Conservation (phyloP, 2,113 vertebrate genomes). For the Erythrocebus patas region DNA sequence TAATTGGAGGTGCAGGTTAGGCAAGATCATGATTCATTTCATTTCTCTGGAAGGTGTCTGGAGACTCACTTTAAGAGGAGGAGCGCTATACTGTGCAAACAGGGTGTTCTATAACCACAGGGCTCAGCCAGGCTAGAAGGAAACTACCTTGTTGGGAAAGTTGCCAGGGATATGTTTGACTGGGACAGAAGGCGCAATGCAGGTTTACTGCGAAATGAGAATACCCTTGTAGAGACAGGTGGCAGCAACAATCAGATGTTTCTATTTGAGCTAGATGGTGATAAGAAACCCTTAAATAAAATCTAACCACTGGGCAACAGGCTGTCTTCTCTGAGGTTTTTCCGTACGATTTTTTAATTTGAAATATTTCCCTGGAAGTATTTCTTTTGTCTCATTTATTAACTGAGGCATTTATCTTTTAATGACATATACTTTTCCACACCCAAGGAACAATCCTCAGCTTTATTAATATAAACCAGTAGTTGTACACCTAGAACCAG, state of each 20-base stretch:
- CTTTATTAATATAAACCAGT: background rate
- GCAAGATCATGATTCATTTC: slow-evolving; percentile 17
- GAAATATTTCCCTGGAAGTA: slow-evolving; percentile 23
- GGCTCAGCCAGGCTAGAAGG: background rate
- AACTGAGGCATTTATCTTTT: background rate
- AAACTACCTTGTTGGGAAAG: slow-evolving; percentile 39
- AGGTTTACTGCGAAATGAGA: slow-evolving; percentile 34
- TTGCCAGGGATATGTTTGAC: background rate
- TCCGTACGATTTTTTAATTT: background rate
- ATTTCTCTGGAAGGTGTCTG: background rate
- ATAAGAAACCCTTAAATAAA: slow-evolving; percentile 17
- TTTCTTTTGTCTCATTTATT: slow-evolving; percentile 11
- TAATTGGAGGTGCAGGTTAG: background rate
- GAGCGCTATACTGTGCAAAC: background rate
- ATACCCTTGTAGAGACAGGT: background rate
- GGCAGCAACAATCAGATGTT: background rate
- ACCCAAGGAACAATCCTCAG: background rate
- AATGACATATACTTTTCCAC: background rate
- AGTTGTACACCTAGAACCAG: background rate
- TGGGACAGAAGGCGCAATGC: background rate
- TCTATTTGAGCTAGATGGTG: slow-evolving; percentile 12
- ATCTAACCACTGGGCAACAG: background rate
- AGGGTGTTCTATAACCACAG: background rate
- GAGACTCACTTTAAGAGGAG: background rate
- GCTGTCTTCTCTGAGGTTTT: background rate